Conservation (phyloP, 2,888 invertebrate species). For the Cosmia trapezina region DNA sequence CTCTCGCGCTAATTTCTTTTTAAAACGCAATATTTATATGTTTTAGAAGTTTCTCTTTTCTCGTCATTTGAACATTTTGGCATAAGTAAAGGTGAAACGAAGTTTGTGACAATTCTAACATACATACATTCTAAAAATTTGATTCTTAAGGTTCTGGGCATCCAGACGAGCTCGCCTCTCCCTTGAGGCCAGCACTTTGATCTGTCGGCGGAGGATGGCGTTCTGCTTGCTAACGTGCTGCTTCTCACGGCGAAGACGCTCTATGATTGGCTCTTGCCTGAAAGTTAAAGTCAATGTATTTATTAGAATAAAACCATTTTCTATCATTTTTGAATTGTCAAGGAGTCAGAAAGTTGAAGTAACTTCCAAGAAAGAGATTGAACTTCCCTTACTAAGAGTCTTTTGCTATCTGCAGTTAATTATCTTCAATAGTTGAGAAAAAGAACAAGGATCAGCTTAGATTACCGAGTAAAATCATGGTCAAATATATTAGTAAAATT, state of each 20-base stretch:
- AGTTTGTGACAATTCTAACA: not conserved
- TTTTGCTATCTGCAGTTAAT: not conserved
- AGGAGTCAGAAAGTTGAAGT: not conserved
- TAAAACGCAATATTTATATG: not conserved
- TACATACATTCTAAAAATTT: slow-evolving; percentile 85
- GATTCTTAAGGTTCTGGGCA: slow-evolving; percentile 86
- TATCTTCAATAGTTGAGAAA: not conserved
- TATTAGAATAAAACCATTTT: not conserved
- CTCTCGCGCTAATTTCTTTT: no score
- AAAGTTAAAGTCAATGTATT: not conserved
- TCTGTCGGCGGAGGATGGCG: slow-evolving; percentile 83
- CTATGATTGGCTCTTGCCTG: slow-evolving; percentile 87
- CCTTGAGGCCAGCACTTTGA: slow-evolving; percentile 84
- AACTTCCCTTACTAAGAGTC: not conserved
- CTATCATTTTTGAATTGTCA: not conserved
- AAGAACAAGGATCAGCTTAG: not conserved
- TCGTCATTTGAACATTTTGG: not conserved
- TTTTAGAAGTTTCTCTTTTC: not conserved
- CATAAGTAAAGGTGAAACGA: no score
- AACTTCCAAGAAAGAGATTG: not conserved
- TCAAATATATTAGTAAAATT: not conserved
- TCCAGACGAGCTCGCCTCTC: slow-evolving; percentile 85
- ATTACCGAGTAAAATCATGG: not conserved
- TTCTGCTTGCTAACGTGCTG: slow-evolving; percentile 85
- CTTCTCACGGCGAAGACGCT: slow-evolving; percentile 86